A percentile compares a stretch with the other conserved stretches of the same genome.
phyloP scores from a whole-genome alignment of 2,797 vertebrate species.

The Coilia nasus region DNA sequence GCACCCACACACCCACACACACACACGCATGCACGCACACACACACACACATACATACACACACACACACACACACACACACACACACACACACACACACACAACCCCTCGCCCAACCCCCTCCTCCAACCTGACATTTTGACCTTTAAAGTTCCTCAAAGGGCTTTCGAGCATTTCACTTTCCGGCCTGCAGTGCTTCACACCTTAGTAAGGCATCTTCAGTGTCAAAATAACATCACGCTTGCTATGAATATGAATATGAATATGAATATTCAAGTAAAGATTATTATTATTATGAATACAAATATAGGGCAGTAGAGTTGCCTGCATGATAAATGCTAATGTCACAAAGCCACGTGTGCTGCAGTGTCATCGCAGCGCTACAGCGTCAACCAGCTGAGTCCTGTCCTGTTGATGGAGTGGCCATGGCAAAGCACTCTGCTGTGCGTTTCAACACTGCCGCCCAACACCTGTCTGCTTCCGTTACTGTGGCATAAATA shows the following conservation, averaged over 20 bases:
- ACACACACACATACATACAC: slow-evolving; percentile 11
- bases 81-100: not conserved
- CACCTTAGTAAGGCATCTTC: not conserved
- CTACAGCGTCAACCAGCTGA: no score
- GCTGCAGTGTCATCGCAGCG: not conserved
- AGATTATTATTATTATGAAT: no score
- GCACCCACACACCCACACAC: not conserved
- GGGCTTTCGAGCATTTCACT: not conserved
- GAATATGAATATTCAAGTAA: not conserved
- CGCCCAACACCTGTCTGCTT: not conserved
- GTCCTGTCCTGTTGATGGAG: not conserved
- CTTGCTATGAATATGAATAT: slow-evolving; percentile 36
- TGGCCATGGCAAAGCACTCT: not conserved
- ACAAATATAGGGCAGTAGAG: no score
- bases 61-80: not conserved
- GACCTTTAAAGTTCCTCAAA: not conserved
- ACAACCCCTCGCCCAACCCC: not conserved
- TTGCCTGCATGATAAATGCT: not conserved
- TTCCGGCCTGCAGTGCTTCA: not conserved
- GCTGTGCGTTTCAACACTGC: not conserved
- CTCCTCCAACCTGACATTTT: slow-evolving; percentile 28
- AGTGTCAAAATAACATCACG: not conserved
- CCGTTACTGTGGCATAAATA: not conserved
- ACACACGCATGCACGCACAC: not conserved
- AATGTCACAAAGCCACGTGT: not conserved